Evolutionary conservation across 2,888 invertebrate genomes (phyloP), one percentile per base, ranked within the genome.

Genomic region (Agonopterix arenella): DNA sequence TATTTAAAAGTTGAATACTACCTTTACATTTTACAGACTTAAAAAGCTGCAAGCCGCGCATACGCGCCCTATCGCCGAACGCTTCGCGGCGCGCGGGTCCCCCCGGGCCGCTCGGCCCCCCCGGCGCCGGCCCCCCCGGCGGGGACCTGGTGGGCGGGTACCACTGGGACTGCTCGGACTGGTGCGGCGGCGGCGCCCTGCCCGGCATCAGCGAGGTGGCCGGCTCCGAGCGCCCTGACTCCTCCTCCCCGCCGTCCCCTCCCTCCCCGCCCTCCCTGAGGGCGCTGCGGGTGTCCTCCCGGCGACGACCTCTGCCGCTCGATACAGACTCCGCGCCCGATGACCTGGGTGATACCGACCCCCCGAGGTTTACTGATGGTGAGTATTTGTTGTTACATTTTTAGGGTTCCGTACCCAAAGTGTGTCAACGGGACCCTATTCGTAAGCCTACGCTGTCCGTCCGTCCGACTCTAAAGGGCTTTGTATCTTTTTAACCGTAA

Each of bases 121-220:
- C 52, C 8, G n/a, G n/a, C n/a, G n/a, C n/a, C n/a, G 45, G 51
- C 52, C 41, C 53, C 50, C 47, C 50, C 36, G 45, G 54, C 44
- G 61, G 59, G 58, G 78, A 73, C 62, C 68, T 85, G 54, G 73
- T 84, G 64, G 86, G 88, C 73, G 90, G 90, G 61, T 98, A 98
- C 90, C 97, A 98, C 90, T 98, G 98, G 98, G 98, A 98, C 90
- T 97, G 97, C 84, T 97, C 97, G 55, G 98, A 98, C 91, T 98
- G 98, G 97, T 86, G 88, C 77, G 88, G 84, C 64, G 88, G 84
- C 63, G 96, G 96, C 76, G 94, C 94, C 63, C 90, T 97, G 78
- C 96, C 97, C 66, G 97, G 97, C 90, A 97, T 98, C 84, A 96
- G 96, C 61, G 97, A 98, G 91, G 52, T 52, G 62, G 95, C 96